These are phyloP conservation scores for Zaprionus tsacasi DNA, from an alignment of 1,140 invertebrate genomes.

Conservation along the genomic window DNA sequence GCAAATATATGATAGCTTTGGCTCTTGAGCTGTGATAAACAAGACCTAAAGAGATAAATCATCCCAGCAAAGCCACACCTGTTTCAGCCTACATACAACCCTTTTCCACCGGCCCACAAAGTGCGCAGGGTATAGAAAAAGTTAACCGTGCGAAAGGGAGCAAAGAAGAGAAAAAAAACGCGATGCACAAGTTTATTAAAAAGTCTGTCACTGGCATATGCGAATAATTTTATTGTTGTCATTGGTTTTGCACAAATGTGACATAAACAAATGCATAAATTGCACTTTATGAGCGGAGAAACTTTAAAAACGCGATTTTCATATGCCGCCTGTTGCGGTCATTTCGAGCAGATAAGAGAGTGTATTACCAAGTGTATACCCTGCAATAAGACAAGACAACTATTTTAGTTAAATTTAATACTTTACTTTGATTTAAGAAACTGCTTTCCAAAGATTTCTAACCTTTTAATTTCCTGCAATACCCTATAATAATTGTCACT, in stretches of 20 bases:
- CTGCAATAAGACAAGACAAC: not conserved
- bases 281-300: slow-evolving; percentile 48
- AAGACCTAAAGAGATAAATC: no score
- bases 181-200: slow-evolving; percentile 65
- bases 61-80: no score
- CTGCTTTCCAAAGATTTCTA: not conserved
- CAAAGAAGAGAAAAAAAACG: slow-evolving; percentile 34
- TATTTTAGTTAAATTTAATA: no score
- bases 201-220: slow-evolving; percentile 74
- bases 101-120: not conserved
- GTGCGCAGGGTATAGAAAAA: slow-evolving; percentile 11
- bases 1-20: no score
- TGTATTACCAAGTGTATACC: not conserved
- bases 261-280: slow-evolving; percentile 76
- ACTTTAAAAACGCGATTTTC: slow-evolving; percentile 32
- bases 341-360: not conserved
- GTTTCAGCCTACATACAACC: not conserved
- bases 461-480: not conserved
- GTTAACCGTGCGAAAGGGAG: slow-evolving; percentile 4
- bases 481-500: not conserved
- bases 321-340: slow-evolving; percentile 21
- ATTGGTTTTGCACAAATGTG: slow-evolving; percentile 63
- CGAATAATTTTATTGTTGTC: slow-evolving; percentile 63
- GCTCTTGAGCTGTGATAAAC: no score
- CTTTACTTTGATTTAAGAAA: not conserved